phyloP scores from a whole-genome alignment of 2,797 vertebrate species.

The Coluber constrictor region DNA sequence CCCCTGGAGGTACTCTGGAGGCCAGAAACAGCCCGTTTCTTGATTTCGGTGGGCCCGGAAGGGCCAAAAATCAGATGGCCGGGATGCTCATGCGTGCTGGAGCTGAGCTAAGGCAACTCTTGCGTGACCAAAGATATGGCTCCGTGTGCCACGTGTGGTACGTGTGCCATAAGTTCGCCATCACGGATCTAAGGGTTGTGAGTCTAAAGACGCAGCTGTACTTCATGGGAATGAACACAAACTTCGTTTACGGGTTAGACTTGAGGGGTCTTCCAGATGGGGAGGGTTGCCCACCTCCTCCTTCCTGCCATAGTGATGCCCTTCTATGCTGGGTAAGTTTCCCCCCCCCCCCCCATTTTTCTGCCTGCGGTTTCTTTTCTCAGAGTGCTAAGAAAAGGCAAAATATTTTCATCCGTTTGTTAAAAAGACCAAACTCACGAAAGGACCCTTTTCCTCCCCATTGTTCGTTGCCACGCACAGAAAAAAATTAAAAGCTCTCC shows the following conservation, averaged over 20 bases:
- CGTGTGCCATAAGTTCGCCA: no score
- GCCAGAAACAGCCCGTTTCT: no score
- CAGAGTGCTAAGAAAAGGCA: background rate
- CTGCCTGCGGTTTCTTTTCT: background rate
- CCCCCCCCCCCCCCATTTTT: background rate
- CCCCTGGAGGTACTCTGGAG: fast-evolving
- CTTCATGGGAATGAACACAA: background rate
- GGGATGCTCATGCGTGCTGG: no score
- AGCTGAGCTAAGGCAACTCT: no score
- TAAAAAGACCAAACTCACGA: background rate
- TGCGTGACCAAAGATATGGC: no score
- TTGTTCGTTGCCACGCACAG: background rate
- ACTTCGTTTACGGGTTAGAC: background rate
- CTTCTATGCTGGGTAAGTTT: background rate
- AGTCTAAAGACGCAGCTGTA: background rate
- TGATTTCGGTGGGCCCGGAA: no score
- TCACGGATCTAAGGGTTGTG: no score
- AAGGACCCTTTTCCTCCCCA: background rate
- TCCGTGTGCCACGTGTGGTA: fast-evolving
- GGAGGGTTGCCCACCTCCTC: background rate
- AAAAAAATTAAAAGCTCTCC: background rate
- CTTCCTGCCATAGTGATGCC: background rate
- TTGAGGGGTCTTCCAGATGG: background rate
- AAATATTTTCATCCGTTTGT: background rate
- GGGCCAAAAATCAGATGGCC: no score